Percentiles rank a stretch among this genome's conserved stretches.
Evolutionary conservation across 2,113 vertebrate genomes (phyloP).

Genomic region (Percopsis transmontana): DNA sequence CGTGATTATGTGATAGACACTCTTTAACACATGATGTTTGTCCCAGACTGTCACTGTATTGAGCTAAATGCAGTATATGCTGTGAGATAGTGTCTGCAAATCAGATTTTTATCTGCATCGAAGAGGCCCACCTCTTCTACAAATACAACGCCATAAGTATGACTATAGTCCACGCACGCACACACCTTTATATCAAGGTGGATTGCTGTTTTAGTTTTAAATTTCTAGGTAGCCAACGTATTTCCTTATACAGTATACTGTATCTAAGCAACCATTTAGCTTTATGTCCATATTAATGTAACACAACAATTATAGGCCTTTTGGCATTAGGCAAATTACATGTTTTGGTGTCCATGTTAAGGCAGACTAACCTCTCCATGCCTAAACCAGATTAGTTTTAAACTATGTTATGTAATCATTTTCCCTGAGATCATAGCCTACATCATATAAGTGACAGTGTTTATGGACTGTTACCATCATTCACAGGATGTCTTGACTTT

Average conservation of each 20-base stretch:
- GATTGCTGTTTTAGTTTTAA: too few species aligned
- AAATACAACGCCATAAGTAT: too few species aligned
- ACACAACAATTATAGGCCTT: not conserved
- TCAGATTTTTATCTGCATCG: too few species aligned
- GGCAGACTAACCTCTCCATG: slow-evolving; percentile 4
- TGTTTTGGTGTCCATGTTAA: slow-evolving; percentile 17
- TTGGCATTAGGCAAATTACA: slow-evolving; percentile 4
- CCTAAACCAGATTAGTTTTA: not conserved
- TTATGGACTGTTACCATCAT: not conserved
- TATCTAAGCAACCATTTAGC: not conserved
- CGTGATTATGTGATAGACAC: too few species aligned
- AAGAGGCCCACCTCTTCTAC: too few species aligned
- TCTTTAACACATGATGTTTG: too few species aligned
- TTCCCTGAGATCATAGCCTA: slow-evolving; percentile 25
- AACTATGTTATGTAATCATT: slow-evolving; percentile 28
- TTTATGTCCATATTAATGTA: not conserved
- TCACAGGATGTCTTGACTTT: not conserved
- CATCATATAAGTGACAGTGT: slow-evolving; percentile 6
- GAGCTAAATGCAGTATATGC: too few species aligned
- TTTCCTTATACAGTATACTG: not conserved
- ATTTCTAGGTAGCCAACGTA: too few species aligned
- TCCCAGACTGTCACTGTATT: too few species aligned
- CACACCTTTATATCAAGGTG: not conserved
- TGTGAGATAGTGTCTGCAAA: too few species aligned
- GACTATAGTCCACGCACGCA: not conserved